Evolutionary conservation across 2,888 invertebrate species (phyloP).

Genomic region (Geotrupes spiniger): DNA sequence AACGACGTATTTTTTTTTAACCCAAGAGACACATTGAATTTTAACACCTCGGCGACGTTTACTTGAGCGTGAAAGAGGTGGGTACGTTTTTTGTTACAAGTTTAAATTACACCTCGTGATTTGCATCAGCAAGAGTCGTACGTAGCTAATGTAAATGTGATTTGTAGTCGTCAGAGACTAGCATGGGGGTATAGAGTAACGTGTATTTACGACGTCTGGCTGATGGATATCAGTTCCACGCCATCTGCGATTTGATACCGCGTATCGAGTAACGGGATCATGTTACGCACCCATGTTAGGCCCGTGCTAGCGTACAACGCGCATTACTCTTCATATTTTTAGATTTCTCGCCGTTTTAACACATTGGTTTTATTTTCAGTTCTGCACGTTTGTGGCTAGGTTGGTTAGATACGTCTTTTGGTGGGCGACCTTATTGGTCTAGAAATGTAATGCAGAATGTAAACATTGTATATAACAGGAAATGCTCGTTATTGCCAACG

Average conservation of each 20-base stretch:
- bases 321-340: slow-evolving; percentile 22
- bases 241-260: slow-evolving; percentile 48
- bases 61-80: not conserved
- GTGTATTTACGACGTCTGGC: slow-evolving; percentile 40
- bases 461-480: too few relatives aligned
- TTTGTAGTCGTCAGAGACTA: slow-evolving; percentile 14
- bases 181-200: slow-evolving; percentile 26
- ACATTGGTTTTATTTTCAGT: slow-evolving; percentile 6
- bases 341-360: slow-evolving; percentile 15
- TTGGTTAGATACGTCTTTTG: too few relatives aligned
- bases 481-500: too few relatives aligned
- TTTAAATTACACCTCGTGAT: slow-evolving; percentile 4
- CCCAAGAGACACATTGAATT: too few relatives aligned
- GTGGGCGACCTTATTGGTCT: not conserved
- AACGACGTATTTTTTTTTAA: too few relatives aligned
- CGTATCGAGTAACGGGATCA: slow-evolving; percentile 41
- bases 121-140: slow-evolving; percentile 11
- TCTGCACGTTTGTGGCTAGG: not conserved
- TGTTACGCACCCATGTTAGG: slow-evolving; percentile 42
- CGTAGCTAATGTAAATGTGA: slow-evolving; percentile 16
- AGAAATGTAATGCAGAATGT: too few relatives aligned
- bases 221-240: slow-evolving; percentile 50
- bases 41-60: too few relatives aligned
- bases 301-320: slow-evolving; percentile 36
- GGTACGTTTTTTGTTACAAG: slow-evolving; percentile 1